A percentile compares a stretch with the other conserved stretches of the same genome.
phyloP scores from a whole-genome alignment of 1,140 invertebrate species.

The Pogonognathellus flavescens region DNA sequence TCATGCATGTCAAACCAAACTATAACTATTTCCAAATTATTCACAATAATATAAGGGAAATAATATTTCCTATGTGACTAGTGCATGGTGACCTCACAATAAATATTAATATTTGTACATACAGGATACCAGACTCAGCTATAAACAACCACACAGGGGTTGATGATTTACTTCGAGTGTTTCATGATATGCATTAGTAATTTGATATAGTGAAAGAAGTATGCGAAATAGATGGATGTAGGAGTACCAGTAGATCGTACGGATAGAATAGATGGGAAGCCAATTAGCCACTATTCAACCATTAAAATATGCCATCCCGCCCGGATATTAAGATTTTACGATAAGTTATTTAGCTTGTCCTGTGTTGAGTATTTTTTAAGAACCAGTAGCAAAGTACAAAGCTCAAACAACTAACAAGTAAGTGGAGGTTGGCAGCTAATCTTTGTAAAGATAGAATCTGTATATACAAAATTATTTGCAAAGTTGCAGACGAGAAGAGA shows the following conservation, averaged over 20 bases:
- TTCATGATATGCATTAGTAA: neutral
- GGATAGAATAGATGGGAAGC: conserved; percentile 1
- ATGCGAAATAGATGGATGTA: neutral
- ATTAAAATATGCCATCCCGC: conserved; percentile 8
- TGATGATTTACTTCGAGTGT: neutral
- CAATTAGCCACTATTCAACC: conserved; percentile 37
- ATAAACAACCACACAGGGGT: neutral
- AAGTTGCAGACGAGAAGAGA: neutral
- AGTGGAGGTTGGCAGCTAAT: neutral
- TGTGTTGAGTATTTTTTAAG: neutral
- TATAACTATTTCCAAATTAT: neutral
- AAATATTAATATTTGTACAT: neutral
- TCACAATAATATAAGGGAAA: neutral
- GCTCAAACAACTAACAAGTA: neutral
- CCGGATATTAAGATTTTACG: neutral
- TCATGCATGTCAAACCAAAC: neutral
- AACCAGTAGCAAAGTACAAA: neutral
- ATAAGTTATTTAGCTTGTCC: conserved; percentile 26
- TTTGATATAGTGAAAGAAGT: neutral
- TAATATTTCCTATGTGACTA: neutral
- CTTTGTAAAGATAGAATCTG: neutral
- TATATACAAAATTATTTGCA: neutral
- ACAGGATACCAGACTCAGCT: neutral
- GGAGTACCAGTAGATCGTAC: too few species aligned
- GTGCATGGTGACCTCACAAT: too few species aligned